phyloP scores from a whole-genome alignment of 2,113 vertebrate genomes.

The Paramormyrops kingsleyae region DNA sequence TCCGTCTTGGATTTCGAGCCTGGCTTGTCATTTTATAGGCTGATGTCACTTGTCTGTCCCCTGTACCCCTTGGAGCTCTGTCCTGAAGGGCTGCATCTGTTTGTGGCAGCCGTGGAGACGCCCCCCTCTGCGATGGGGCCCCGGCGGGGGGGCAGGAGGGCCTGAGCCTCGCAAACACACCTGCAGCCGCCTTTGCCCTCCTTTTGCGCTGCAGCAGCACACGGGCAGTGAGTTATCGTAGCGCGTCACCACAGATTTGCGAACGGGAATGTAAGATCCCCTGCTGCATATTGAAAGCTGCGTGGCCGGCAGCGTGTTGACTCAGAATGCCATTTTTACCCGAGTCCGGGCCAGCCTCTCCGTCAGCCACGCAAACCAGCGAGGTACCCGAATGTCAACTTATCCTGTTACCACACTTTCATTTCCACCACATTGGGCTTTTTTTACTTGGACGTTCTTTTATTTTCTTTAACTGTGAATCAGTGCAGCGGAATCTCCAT shows the following conservation, averaged over 20 bases:
- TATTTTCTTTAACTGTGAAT: neutral
- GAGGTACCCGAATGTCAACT: constrained; percentile 36
- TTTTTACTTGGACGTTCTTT: neutral
- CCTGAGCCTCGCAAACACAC: constrained; percentile 38
- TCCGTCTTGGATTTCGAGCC: neutral
- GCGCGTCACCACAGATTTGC: constrained; percentile 45
- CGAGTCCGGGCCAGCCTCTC: constrained; percentile 26
- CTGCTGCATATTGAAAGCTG: constrained; percentile 36
- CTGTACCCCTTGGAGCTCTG: constrained; percentile 23
- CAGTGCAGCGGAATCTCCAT: neutral
- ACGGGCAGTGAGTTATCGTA: constrained; percentile 54
- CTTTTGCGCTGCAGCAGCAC: constrained; percentile 48
- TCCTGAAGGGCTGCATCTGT: constrained; percentile 35
- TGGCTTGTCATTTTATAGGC: constrained; percentile 19
- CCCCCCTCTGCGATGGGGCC: constrained; percentile 27
- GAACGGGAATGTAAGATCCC: constrained; percentile 45
- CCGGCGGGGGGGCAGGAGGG: constrained; percentile 22
- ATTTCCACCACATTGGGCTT: constrained; percentile 22
- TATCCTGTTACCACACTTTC: constrained; percentile 31
- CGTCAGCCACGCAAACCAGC: neutral
- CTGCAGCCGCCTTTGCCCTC: constrained; percentile 27
- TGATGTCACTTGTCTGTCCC: constrained; percentile 24
- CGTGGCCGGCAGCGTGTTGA: constrained; percentile 32
- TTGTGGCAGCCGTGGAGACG: constrained; percentile 43
- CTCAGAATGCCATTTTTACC: constrained; percentile 44